Base-by-base conservation (phyloP, 1,140 invertebrate genomes). In the Lordiphosa collinella region DNA sequence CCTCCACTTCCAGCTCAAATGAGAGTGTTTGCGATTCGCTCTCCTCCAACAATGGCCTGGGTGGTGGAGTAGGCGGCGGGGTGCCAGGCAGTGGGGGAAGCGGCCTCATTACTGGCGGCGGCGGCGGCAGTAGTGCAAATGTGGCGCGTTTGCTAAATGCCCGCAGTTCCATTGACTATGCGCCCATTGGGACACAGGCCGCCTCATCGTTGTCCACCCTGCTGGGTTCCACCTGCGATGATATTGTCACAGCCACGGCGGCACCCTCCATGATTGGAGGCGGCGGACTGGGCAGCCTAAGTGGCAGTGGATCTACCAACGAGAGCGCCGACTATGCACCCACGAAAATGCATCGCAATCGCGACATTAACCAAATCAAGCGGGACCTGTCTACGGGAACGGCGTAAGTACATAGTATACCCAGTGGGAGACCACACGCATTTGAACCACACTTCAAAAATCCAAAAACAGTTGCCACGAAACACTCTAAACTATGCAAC, bases 21-120 rank as follows among this genome's bases (percentile, higher is more conserved):
- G 94, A 94, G 88, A 94, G 93, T 11, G 92, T 94, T 4, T 93
- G 93, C 63, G 87, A 88, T 60, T 88, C 87, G 2, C 93, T 93
- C 3, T 90, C 90, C 34, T 92, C 92, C 3, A 90, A 90, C 10
- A 89, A 90, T 57, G 89, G 89, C 6, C 34, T 65, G n/a, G 59
- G 62, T 7, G 60, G 64, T 3, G 56, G 37, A 4, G 57, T 46
- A 0, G 55, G 12, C 8, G 56, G 31, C 11, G 18, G n/a, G 0
- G 55, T 37, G 4, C 56, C 47, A 6, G 62, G 36, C 3, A 50
- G 43, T 25, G 56, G 60, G 2, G 60, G 41, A 4, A 48, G 50
- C 8, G 47, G 22, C 10, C n/a, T 40, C 11, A 40, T 51, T 2
- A 36, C 32, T 1, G 51, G 46, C 8, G 54, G 56, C 22, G 46